These are phyloP conservation scores for Coleophora deauratella DNA, from an alignment of 2,888 invertebrate genomes.

Conservation along the genomic window DNA sequence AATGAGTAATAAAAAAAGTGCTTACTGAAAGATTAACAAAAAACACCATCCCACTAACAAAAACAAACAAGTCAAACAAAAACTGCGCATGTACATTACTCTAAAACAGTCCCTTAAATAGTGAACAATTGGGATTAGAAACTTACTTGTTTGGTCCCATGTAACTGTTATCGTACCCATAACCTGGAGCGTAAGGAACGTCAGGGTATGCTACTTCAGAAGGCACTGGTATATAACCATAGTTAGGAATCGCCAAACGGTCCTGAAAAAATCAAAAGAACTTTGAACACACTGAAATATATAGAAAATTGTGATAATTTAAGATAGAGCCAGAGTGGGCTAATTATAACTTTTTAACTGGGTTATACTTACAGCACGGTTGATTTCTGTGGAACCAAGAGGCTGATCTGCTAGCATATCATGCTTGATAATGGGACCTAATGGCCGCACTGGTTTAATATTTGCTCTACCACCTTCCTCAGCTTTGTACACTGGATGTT, in stretches of 20 bases:
- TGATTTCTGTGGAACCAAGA: slow-evolving; percentile 33
- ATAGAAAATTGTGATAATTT: too few relatives aligned
- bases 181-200: slow-evolving; percentile 58
- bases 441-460: slow-evolving; percentile 43
- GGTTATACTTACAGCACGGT: slow-evolving; percentile 44
- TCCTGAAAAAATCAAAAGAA: slow-evolving; percentile 34
- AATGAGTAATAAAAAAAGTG: too few relatives aligned
- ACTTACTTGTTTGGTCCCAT: slow-evolving; percentile 39
- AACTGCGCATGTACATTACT: too few relatives aligned
- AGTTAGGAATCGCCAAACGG: slow-evolving; percentile 34
- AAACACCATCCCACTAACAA: too few relatives aligned
- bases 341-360: too few relatives aligned
- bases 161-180: slow-evolving; percentile 44
- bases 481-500: slow-evolving; percentile 48
- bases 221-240: slow-evolving; percentile 37
- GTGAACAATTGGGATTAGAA: too few relatives aligned
- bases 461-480: slow-evolving; percentile 45
- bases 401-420: slow-evolving; percentile 61
- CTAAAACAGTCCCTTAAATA: too few relatives aligned
- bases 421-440: slow-evolving; percentile 42
- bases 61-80: too few relatives aligned
- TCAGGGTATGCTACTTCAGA: slow-evolving; percentile 55
- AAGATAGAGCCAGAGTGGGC: too few relatives aligned
- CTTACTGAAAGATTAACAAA: too few relatives aligned
- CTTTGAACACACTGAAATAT: neutral